Percentiles rank a stretch among this genome's conserved stretches.
phyloP scores from a whole-genome alignment of 92 coral and sea anemone genomes.

The Scolanthus callimorphus region DNA sequence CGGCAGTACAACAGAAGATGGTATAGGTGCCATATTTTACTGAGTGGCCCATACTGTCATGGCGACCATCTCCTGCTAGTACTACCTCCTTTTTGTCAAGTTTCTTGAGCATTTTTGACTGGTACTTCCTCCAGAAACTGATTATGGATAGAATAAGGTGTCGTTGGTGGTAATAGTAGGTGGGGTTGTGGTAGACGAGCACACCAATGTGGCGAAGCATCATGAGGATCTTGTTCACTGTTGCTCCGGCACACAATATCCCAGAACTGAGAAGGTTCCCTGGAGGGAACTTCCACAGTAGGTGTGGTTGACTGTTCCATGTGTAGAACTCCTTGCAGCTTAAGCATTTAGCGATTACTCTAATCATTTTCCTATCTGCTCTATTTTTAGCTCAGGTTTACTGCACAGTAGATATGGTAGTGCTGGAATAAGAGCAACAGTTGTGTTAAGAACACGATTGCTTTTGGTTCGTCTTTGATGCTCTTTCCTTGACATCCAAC shows the following conservation, averaged over 20 bases:
- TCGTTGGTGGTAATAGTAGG: constrained; percentile 55
- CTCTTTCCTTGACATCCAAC: constrained; percentile 30
- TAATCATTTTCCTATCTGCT: constrained; percentile 56
- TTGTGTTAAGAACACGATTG: constrained; percentile 51
- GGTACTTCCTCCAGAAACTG: constrained; percentile 40
- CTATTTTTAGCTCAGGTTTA: constrained; percentile 26
- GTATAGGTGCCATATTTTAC: no score
- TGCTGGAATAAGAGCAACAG: constrained; percentile 45
- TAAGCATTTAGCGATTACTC: no score
- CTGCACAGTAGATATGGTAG: constrained; percentile 56
- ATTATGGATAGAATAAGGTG: constrained; percentile 44
- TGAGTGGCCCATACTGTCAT: constrained; percentile 64
- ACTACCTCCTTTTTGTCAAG: constrained; percentile 37
- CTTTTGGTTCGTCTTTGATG: constrained; percentile 54
- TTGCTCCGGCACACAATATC: constrained; percentile 55
- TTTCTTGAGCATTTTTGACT: constrained; percentile 14
- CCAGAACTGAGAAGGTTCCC: constrained; percentile 54
- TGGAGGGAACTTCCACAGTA: constrained; percentile 46
- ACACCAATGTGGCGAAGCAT: constrained; percentile 49
- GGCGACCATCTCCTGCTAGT: no score
- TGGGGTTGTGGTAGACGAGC: constrained; percentile 33
- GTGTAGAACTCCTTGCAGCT: no score
- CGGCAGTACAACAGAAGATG: constrained; percentile 50
- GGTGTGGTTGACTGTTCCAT: constrained; percentile 58
- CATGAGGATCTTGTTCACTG: constrained; percentile 37